phyloP scores from a whole-genome alignment of 1,140 invertebrate genomes.

The Drosophila oshimai region DNA sequence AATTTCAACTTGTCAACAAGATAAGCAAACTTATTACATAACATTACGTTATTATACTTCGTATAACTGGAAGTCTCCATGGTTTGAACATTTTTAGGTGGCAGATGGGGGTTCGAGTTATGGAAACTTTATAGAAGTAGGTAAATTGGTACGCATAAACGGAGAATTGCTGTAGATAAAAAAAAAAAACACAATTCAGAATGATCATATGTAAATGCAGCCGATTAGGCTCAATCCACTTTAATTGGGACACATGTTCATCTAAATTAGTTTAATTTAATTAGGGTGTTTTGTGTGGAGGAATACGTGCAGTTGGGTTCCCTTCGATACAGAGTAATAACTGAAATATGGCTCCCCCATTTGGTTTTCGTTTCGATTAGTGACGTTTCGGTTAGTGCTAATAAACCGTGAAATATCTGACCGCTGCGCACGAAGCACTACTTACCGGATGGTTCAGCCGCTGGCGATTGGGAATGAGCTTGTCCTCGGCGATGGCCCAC shows the following conservation, averaged over 20 bases:
- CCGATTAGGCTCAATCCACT: not conserved
- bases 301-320: not conserved
- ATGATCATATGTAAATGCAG: not conserved
- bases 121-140: no score
- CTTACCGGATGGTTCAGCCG: not conserved
- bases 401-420: not conserved
- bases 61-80: no score
- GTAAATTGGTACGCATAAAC: no score
- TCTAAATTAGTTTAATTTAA: not conserved
- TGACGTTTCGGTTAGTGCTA: not conserved
- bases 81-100: no score
- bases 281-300: not conserved
- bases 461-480: not conserved
- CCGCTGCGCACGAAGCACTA: no score
- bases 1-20: no score
- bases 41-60: no score
- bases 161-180: not conserved
- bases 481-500: not conserved
- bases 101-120: no score
- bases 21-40: no score
- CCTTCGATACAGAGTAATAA: not conserved
- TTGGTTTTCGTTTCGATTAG: not conserved
- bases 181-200: not conserved
- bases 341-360: not conserved
- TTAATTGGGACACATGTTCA: not conserved